These are phyloP conservation scores for Beris morrisii DNA, from an alignment of 2,888 invertebrate species.

Conservation along the genomic window DNA sequence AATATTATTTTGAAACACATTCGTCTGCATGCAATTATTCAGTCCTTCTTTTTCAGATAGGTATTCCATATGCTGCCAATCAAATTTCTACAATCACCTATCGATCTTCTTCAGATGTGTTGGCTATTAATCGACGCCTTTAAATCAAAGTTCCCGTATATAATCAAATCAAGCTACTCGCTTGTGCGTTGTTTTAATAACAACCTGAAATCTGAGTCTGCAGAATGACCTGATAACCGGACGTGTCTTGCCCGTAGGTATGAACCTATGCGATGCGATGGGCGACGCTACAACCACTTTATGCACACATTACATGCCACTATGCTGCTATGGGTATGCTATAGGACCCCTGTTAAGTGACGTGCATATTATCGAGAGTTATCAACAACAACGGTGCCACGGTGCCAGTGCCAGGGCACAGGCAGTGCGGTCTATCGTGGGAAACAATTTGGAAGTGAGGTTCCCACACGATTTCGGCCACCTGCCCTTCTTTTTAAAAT, in stretches of 20 bases:
- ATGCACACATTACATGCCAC: constrained; percentile 19
- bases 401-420: constrained; percentile 12
- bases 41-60: too few relatives aligned
- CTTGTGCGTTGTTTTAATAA: constrained; percentile 23
- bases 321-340: constrained; percentile 4
- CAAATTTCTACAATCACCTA: too few relatives aligned
- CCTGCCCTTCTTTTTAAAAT: constrained; percentile 31
- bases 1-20: too few relatives aligned
- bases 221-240: constrained; percentile 28
- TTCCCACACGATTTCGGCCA: constrained; percentile 37
- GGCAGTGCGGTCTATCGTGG: constrained; percentile 27
- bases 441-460: constrained; percentile 37
- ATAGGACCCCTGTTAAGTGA: constrained; percentile 24
- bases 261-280: background rate
- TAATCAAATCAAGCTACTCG: background rate
- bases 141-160: too few relatives aligned
- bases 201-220: constrained; percentile 27
- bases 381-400: constrained; percentile 15
- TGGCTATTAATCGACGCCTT: too few relatives aligned
- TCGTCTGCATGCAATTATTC: too few relatives aligned
- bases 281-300: constrained; percentile 17
- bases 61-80: too few relatives aligned
- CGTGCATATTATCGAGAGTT: constrained; percentile 30
- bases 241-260: constrained; percentile 28
- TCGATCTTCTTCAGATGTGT: too few relatives aligned